phyloP scores from a whole-genome alignment of 2,888 invertebrate genomes.

The Zaprionus lineosus region DNA sequence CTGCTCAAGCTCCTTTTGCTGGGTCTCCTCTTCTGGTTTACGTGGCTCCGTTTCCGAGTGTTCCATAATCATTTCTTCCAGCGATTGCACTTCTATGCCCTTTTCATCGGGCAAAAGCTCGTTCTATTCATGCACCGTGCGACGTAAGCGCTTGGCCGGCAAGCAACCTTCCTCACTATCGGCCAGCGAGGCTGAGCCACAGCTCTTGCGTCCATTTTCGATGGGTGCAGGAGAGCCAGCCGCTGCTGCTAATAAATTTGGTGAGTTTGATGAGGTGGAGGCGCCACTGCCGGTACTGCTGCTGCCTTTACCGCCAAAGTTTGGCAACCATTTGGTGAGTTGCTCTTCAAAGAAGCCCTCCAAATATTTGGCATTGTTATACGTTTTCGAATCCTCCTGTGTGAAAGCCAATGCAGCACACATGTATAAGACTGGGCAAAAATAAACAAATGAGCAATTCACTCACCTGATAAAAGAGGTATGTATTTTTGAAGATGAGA shows the following conservation, averaged over 20 bases:
- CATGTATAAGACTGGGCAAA: slow-evolving; percentile 20
- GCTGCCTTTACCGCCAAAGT: slow-evolving; percentile 84
- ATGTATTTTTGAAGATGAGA: slow-evolving; percentile 94
- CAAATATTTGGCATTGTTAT: slow-evolving; percentile 90
- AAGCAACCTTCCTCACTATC: slow-evolving; percentile 78
- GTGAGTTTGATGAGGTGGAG: slow-evolving; percentile 67
- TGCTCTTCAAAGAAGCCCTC: slow-evolving; percentile 94
- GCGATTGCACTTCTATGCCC: slow-evolving; percentile 44
- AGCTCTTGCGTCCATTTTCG: slow-evolving; percentile 78
- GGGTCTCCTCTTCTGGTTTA: not conserved
- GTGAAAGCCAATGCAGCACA: slow-evolving; percentile 34
- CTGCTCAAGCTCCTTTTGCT: not conserved
- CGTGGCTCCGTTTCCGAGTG: not conserved
- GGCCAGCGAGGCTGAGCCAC: slow-evolving; percentile 66
- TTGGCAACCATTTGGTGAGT: slow-evolving; percentile 91
- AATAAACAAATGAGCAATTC: slow-evolving; percentile 25
- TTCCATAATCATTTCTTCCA: not conserved
- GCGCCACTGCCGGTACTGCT: slow-evolving; percentile 56
- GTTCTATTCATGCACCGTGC: slow-evolving; percentile 79
- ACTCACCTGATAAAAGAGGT: slow-evolving; percentile 90
- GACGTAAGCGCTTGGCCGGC: slow-evolving; percentile 80
- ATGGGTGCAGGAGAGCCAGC: slow-evolving; percentile 66
- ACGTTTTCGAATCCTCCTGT: slow-evolving; percentile 89
- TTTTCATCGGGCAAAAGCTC: slow-evolving; percentile 60
- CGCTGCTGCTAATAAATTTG: slow-evolving; percentile 52